Evolutionary conservation across 2,797 vertebrate genomes (phyloP).

Genomic region (Enteromius viviparus): DNA sequence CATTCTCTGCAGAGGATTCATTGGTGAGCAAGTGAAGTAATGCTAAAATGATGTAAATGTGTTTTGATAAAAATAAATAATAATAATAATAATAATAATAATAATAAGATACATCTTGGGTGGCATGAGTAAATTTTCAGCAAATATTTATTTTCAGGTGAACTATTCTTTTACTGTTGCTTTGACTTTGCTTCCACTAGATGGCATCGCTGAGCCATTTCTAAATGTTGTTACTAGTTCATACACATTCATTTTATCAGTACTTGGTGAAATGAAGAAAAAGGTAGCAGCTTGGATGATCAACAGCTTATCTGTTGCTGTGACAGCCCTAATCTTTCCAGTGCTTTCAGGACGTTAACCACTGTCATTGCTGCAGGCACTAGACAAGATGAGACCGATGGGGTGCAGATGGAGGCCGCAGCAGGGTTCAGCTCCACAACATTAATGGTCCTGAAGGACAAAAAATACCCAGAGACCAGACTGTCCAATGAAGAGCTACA

Average conservation of each 20-base stretch:
- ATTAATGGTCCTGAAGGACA: constrained; percentile 81
- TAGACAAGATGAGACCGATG: constrained; percentile 69
- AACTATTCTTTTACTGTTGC: background rate
- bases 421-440: constrained; percentile 71
- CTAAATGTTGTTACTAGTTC: constrained; percentile 10
- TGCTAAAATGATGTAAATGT: background rate
- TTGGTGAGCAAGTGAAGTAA: background rate
- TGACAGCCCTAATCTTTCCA: constrained; percentile 42
- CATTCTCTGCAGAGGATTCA: background rate
- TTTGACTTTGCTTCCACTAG: constrained; percentile 66
- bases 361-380: constrained; percentile 39
- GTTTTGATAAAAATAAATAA: background rate
- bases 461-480: constrained; percentile 86
- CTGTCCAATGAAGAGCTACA: constrained; percentile 88
- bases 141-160: background rate
- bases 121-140: background rate
- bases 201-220: constrained; percentile 69
- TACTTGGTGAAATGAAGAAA: constrained; percentile 15
- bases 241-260: background rate
- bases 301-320: constrained; percentile 22
- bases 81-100: background rate
- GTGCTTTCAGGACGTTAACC: background rate
- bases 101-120: background rate
- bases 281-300: constrained; percentile 26
- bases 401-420: constrained; percentile 71